Conservation (phyloP, 2,113 vertebrate genomes). For the Miniopterus natalensis region DNA sequence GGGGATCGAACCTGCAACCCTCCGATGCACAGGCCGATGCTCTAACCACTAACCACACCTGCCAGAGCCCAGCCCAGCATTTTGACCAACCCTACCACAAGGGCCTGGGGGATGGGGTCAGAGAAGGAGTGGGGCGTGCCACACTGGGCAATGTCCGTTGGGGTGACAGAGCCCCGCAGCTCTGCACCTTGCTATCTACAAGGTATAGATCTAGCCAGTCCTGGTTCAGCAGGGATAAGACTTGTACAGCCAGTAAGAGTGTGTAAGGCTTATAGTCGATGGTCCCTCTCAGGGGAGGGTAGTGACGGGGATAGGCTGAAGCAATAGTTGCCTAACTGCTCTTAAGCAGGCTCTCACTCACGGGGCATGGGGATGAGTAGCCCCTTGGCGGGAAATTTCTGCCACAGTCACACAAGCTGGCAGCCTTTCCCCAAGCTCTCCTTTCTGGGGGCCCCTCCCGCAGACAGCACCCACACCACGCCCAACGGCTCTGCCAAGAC, state of each 20-base stretch:
- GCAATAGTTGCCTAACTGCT: not conserved
- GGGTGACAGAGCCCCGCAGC: not conserved
- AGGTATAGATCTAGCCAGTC: not conserved
- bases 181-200: not conserved
- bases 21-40: no score
- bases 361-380: fast-evolving
- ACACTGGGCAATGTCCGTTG: not conserved
- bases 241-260: fast-evolving
- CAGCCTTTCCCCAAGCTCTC: not conserved
- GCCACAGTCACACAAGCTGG: fast-evolving
- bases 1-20: no score
- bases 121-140: not conserved
- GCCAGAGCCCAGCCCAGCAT: no score
- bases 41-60: no score
- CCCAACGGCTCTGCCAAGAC: fast-evolving
- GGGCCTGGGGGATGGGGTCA: fast-evolving
- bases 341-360: fast-evolving
- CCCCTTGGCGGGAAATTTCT: not conserved
- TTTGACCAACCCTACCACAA: fast-evolving
- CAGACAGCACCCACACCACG: fast-evolving
- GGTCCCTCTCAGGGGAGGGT: not conserved
- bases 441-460: not conserved
- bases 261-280: fast-evolving
- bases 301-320: not conserved
- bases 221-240: not conserved